Base-by-base conservation (phyloP, 2,888 invertebrate species). In the Plebejus melissa region DNA sequence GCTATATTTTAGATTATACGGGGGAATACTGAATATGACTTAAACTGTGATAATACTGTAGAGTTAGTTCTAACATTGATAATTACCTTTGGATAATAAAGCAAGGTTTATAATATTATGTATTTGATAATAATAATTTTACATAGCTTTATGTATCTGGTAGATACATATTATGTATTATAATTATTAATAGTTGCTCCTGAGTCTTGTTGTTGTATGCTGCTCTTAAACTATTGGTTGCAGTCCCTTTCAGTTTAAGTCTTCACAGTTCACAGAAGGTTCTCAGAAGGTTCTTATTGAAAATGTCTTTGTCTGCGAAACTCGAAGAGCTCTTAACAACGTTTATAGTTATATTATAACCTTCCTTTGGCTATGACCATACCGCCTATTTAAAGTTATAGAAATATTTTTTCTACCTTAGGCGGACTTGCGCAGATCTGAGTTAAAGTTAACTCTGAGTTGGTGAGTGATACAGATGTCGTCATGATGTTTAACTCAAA, bases 21-120 rank as follows among this genome's bases (percentile, higher is more conserved):
- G 65, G 65, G 36, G 65, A 13, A 65, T 54, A 54, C 54, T 16
- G 54, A 54, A 54, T 54, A 16, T 65, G 65, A 65, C 65, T 65
- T 32, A 65, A 65, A 65, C 65, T 65, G 32, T 36, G 65, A 65
- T 13, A 36, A 36, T 36, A 36, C 65, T 16, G 32, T 13, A 13
- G 32, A 65, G 13, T 4, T 65, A 65, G 22, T 65, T 13, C 32
- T 28, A 11, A 22, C 13, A 65, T 65, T 5, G 65, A 65, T 65
- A 22, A 65, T 3, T 65, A 32, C 13, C 13, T 32, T 65, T 65
- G 60, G 58, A 58, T 54, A 54, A 16, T 54, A 54, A 54, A 54
- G 4, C 54, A 54, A 54, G 54, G 13, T 50, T 50, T 50, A 13
- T 22, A 22, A 22, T 22, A 22, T 2, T 54, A 16, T 16, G 54